A percentile compares a stretch with the other conserved stretches of the same genome.
Conservation (phyloP, 2,888 invertebrate genomes). For the Cenopis cana region DNA sequence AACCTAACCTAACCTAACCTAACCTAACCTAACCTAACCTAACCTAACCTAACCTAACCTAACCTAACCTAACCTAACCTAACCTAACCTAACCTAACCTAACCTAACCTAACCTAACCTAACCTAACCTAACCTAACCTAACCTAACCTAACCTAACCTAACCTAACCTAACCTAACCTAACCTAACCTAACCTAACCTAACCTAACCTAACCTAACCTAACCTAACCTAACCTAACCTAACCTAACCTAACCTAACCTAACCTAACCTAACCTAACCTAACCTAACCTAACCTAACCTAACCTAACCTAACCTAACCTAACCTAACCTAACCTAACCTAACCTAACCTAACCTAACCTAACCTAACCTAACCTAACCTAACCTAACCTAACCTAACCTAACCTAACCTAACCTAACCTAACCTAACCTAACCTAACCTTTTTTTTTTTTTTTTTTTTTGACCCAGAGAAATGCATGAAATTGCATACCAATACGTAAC, state of each 20-base stretch:
- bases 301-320: conserved; percentile 46
- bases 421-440: conserved; percentile 16
- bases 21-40: conserved; percentile 31
- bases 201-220: conserved; percentile 33
- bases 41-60: conserved; percentile 32
- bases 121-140: conserved; percentile 34
- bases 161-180: conserved; percentile 4
- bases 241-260: conserved; percentile 49
- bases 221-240: conserved; percentile 49
- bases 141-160: conserved; percentile 34
- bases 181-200: conserved; percentile 37
- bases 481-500: too few species aligned
- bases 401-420: conserved; percentile 32
- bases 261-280: conserved; percentile 49
- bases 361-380: conserved; percentile 34
- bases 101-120: conserved; percentile 37
- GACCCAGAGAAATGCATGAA: too few species aligned
- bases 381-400: conserved; percentile 32
- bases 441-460: background rate
- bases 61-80: conserved; percentile 30
- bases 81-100: conserved; percentile 35
- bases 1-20: conserved; percentile 44
- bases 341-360: conserved; percentile 32
- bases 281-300: conserved; percentile 45
- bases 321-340: conserved; percentile 36